Evolutionary conservation across 1,140 invertebrate genomes (phyloP).

Genomic region (Zaprionus kolodkinae): DNA sequence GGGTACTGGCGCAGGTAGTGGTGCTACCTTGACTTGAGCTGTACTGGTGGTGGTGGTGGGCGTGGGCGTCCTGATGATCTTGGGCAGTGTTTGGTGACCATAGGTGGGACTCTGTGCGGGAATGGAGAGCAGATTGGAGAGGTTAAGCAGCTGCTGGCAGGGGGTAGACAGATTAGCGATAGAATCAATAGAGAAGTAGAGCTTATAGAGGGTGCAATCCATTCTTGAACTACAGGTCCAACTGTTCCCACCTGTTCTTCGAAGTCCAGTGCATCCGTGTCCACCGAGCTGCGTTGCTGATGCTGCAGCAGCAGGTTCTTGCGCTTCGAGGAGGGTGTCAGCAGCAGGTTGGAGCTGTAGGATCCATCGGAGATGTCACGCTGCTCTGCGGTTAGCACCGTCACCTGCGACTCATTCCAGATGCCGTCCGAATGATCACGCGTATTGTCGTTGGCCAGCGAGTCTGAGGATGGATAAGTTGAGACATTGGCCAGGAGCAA

Average conservation of each 20-base stretch:
- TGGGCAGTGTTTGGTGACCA: constrained; percentile 70
- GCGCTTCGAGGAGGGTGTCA: constrained; percentile 90
- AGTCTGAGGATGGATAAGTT: constrained; percentile 92
- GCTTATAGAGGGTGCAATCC: not conserved
- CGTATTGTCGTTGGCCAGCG: constrained; percentile 89
- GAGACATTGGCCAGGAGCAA: constrained; percentile 84
- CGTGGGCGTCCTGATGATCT: constrained; percentile 65
- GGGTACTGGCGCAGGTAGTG: constrained; percentile 22
- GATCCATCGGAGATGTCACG: constrained; percentile 84
- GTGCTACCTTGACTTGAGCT: constrained; percentile 19
- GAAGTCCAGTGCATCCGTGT: constrained; percentile 90
- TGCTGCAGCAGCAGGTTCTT: constrained; percentile 91
- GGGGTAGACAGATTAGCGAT: not conserved
- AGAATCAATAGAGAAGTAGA: not conserved
- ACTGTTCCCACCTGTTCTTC: constrained; percentile 88
- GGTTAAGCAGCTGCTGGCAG: not conserved
- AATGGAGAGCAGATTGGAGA: not conserved
- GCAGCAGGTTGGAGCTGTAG: constrained; percentile 84
- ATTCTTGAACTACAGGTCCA: too few relatives aligned
- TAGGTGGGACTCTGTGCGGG: constrained; percentile 71
- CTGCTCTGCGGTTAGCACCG: constrained; percentile 89
- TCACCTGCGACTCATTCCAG: constrained; percentile 94
- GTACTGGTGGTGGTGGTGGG: constrained; percentile 42
- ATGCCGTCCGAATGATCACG: constrained; percentile 93
- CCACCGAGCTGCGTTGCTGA: constrained; percentile 92